Conservation (phyloP, 2,113 vertebrate species). For the Macroglossus sobrinus region DNA sequence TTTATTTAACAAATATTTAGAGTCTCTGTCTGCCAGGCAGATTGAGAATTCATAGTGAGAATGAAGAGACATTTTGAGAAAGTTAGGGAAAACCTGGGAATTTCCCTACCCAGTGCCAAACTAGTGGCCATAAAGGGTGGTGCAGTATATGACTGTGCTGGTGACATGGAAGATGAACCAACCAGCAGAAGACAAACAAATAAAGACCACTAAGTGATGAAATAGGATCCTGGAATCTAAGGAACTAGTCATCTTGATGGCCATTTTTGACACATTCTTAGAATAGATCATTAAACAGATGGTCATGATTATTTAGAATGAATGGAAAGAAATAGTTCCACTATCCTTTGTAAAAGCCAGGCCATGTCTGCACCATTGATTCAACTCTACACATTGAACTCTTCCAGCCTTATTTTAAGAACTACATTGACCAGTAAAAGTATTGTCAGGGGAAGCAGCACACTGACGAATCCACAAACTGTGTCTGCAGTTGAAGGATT, state of each 20-base stretch:
- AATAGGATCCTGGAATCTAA: background rate
- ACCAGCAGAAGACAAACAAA: background rate
- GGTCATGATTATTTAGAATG: background rate
- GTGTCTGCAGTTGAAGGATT: background rate
- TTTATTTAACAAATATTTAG: conserved; percentile 13
- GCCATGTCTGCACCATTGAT: background rate
- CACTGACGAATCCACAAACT: background rate
- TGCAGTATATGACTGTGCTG: background rate
- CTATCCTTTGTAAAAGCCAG: background rate
- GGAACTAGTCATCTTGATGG: background rate
- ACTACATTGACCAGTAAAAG: background rate
- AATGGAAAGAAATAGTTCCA: background rate
- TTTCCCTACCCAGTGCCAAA: background rate
- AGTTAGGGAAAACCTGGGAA: background rate
- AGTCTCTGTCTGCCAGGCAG: background rate
- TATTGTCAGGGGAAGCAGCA: background rate
- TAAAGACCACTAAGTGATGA: background rate
- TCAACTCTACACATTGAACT: background rate
- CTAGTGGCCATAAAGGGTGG: background rate
- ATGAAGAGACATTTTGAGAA: conserved; percentile 10
- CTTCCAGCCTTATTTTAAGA: background rate
- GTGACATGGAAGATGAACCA: background rate
- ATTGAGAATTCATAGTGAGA: background rate
- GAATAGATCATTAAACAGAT: background rate
- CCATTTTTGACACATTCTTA: background rate